Evolutionary conservation across 2,113 vertebrate species (phyloP).

Genomic region (Pavo muticus): DNA sequence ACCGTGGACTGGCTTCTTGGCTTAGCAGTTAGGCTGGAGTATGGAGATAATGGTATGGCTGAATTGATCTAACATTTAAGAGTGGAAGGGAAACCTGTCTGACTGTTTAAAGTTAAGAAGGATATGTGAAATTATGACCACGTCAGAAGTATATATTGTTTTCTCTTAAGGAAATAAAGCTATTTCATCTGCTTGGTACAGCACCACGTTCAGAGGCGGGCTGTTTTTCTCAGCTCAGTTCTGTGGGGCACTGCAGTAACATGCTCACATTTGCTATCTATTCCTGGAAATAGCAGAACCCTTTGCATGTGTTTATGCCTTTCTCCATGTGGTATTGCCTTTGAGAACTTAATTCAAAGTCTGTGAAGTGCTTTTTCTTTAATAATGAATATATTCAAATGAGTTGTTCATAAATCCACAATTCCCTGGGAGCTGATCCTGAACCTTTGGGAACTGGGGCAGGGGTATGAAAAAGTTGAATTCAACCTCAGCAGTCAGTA

Average conservation of each 20-base stretch:
- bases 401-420: slow-evolving; percentile 12
- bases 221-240: background rate
- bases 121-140: accelerated
- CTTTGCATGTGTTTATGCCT: background rate
- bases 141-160: background rate
- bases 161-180: background rate
- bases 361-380: background rate
- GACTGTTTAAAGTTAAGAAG: background rate
- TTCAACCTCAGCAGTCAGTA: background rate
- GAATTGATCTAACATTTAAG: background rate
- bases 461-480: background rate
- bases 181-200: background rate
- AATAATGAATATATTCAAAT: background rate
- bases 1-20: slow-evolving; percentile 95
- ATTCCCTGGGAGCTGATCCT: background rate
- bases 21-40: slow-evolving; percentile 95
- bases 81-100: accelerated
- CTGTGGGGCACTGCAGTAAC: background rate
- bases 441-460: slow-evolving; percentile 29
- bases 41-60: slow-evolving; percentile 92
- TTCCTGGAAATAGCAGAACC: background rate
- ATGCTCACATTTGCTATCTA: background rate
- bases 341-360: background rate
- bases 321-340: background rate
- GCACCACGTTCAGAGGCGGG: accelerated